These are phyloP conservation scores for Stenolophus ochropezus DNA, from an alignment of 2,888 invertebrate species.

Conservation along the genomic window DNA sequence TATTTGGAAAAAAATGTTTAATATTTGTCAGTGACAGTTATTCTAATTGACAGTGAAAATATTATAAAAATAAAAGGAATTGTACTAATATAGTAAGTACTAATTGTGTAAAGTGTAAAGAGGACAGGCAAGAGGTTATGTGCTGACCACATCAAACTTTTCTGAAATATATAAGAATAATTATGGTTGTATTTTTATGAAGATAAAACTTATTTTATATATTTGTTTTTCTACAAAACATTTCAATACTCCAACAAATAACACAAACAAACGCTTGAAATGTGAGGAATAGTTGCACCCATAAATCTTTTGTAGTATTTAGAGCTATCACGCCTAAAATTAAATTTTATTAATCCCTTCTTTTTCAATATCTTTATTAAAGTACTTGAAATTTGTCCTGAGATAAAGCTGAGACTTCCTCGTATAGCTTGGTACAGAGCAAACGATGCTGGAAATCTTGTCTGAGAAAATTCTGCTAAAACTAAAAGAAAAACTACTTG, in stretches of 20 bases:
- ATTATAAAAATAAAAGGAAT: too few relatives aligned
- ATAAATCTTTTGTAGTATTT: background rate
- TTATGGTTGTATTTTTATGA: too few relatives aligned
- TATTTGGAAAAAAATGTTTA: too few relatives aligned
- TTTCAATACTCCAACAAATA: background rate
- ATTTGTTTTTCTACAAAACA: background rate
- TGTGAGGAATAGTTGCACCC: background rate
- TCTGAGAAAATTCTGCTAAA: background rate
- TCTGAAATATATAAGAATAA: too few relatives aligned
- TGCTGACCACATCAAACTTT: too few relatives aligned
- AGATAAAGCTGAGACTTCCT: background rate
- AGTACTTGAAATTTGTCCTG: background rate
- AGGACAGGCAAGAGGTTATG: too few relatives aligned
- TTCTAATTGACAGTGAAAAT: too few relatives aligned
- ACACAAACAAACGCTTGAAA: background rate
- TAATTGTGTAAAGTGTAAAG: too few relatives aligned
- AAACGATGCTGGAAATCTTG: background rate
- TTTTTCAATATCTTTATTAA: background rate
- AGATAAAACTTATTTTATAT: too few relatives aligned
- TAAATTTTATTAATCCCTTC: background rate
- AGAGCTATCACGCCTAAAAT: background rate
- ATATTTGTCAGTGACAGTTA: too few relatives aligned
- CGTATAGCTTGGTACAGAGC: background rate
- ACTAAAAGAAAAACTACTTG: background rate
- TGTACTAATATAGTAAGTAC: too few relatives aligned